Evolutionary conservation across 2,113 vertebrate genomes (phyloP), one percentile per base, ranked within the genome.

Genomic region (Pheucticus melanocephalus): DNA sequence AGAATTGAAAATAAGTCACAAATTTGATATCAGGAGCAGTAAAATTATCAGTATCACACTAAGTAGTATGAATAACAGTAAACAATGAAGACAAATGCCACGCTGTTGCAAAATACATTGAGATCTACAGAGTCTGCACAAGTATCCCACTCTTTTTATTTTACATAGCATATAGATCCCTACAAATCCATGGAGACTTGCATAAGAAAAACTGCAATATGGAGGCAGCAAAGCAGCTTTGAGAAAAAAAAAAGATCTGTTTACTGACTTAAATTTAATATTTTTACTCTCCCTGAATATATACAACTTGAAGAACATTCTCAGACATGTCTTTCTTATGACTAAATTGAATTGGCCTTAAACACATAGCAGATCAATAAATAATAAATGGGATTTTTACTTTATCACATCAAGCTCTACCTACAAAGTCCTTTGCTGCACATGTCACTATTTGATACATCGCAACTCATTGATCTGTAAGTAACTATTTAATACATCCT

Each of bases 401-500:
- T 88, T 69, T 81, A 71, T 73, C 75, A 78, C 21, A 92, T 70
- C 85, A 78, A 31, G 91, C 15, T 57, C 71, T 82, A 56, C n/a
- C 75, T 61, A 72, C 50, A 86, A 94, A 75, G 86, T 75, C 57
- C 95, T 47, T 47, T 90, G 75, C 50, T 80, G 73, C 27, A 33
- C 18, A 28, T 14, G 48, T 86, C 78, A 81, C 23, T 18, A 20
- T 48, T 76, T 66, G 72, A 33, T 95, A 65, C 39, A 91, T 45
- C 10, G 2, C 40, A 93, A 57, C 23, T 57, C 76, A 81, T 28
- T 87, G 85, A 82, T 91, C 68, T 89, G 48, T 79, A 96, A 78
- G 64, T 91, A 92, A 92, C 86, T 91, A 93, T 39, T 84, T 82
- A 95, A 94, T 76, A 75, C 23, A 65, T 47, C 28, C 39, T 65